Percentiles rank a stretch among this genome's conserved stretches.
Conservation (phyloP, 2,888 invertebrate species). For the Actias luna region DNA sequence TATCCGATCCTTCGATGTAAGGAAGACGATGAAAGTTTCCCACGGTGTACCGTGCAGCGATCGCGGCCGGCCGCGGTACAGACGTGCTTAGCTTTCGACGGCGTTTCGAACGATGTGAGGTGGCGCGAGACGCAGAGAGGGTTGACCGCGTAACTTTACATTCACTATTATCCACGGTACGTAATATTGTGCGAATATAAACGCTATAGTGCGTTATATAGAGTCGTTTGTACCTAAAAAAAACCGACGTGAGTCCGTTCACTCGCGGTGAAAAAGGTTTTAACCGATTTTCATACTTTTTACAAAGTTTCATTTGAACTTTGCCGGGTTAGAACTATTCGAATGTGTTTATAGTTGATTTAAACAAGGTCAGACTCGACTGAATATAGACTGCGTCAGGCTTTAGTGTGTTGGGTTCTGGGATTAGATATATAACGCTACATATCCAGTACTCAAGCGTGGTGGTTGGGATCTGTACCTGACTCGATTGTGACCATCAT, state of each 20-base stretch:
- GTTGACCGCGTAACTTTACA: constrained; percentile 67
- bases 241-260: not conserved
- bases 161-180: constrained; percentile 41
- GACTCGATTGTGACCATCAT: not conserved
- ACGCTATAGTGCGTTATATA: constrained; percentile 39
- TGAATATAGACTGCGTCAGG: not conserved
- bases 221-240: constrained; percentile 38
- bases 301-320: constrained; percentile 39
- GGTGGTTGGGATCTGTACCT: no score
- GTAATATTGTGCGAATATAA: constrained; percentile 40
- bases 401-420: no score
- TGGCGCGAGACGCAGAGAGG: constrained; percentile 48
- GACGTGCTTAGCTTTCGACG: constrained; percentile 25
- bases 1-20: constrained; percentile 59
- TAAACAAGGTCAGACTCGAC: constrained; percentile 33
- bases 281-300: constrained; percentile 35
- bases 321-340: constrained; percentile 18
- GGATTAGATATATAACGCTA: no score
- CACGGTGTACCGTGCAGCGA: constrained; percentile 47
- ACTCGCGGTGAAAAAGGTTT: constrained; percentile 46
- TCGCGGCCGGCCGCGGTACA: constrained; percentile 38
- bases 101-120: constrained; percentile 44
- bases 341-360: constrained; percentile 29
- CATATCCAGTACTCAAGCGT: no score
- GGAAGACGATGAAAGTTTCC: constrained; percentile 56